Evolutionary conservation across 2,113 vertebrate species (phyloP).

Genomic region (Solenodon paradoxus): DNA sequence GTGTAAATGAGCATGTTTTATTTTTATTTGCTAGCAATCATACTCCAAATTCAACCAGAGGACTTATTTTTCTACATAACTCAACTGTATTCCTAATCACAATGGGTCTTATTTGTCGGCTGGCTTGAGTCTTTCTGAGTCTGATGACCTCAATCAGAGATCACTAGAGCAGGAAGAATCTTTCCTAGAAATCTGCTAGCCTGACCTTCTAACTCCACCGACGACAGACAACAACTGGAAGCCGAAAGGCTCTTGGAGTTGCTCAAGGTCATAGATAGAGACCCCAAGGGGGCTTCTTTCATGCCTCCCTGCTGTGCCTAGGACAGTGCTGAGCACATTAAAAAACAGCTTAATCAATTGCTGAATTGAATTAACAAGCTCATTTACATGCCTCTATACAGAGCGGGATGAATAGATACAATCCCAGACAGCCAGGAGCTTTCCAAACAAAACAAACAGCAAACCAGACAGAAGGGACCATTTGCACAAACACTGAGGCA

Average conservation of each 20-base stretch:
- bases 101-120: neutral
- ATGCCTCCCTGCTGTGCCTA: neutral
- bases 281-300: neutral
- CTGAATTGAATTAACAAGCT: conserved; percentile 63
- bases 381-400: conserved; percentile 59
- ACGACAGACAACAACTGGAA: neutral
- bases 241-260: neutral
- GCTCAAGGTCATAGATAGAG: conserved; percentile 13
- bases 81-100: neutral
- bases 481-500: conserved; percentile 31
- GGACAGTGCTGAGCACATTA: neutral
- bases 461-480: conserved; percentile 49
- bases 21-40: conserved; percentile 16
- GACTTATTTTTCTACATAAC: neutral
- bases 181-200: neutral
- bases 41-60: neutral
- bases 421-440: conserved; percentile 47
- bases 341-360: conserved; percentile 47
- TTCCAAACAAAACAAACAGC: conserved; percentile 61
- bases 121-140: neutral
- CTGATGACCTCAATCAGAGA: neutral
- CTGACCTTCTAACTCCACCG: neutral
- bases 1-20: neutral
- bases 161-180: neutral
- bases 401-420: conserved; percentile 39